Evolutionary conservation across 2,888 invertebrate genomes (phyloP), one percentile per base, ranked within the genome.

Genomic region (Carcina quercana): DNA sequence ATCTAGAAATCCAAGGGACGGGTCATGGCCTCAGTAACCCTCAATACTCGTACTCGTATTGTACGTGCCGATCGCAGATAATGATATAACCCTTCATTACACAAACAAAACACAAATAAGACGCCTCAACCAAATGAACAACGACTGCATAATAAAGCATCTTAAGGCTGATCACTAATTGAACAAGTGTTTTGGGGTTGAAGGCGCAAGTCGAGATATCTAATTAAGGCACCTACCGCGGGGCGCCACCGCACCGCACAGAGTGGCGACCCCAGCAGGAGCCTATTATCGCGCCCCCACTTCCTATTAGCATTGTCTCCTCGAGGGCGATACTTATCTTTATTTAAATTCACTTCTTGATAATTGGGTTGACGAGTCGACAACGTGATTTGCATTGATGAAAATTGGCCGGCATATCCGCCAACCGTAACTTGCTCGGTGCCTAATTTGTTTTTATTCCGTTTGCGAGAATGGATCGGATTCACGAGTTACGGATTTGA

Each of bases 311-410:
- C 82, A 82, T 82, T 82, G 82, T 82, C 82, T 83, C 73, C 75
- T 76, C 68, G 73, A 78, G 80, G 75, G 80, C 79, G 82, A 83
- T 82, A 83, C 83, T 83, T 82, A 83, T 82, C 83, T 82, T 83
- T 83, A 83, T 83, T 83, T 83, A 83, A 83, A 83, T 82, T 83
- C 82, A 83, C 83, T 82, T 82, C 82, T 80, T 82, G 73, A 80
- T 82, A 83, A 83, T 83, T 83, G 82, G 80, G 80, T 82, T 83
- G 83, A 83, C 82, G 80, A 82, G 80, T 82, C 78, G 80, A 79
- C 82, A 80, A 83, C 83, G 83, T 83, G 82, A 83, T 83, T 83
- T 83, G 83, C 83, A 83, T 83, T 83, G 79, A 82, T 82, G 80
- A 73, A 75, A 78, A 79, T 80, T 76, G 76, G 72, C 71, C 71